Percentiles rank a stretch among this genome's conserved stretches.
These are phyloP conservation scores for Salarias fasciatus DNA, from an alignment of 2,797 vertebrate genomes.

Conservation along the genomic window DNA sequence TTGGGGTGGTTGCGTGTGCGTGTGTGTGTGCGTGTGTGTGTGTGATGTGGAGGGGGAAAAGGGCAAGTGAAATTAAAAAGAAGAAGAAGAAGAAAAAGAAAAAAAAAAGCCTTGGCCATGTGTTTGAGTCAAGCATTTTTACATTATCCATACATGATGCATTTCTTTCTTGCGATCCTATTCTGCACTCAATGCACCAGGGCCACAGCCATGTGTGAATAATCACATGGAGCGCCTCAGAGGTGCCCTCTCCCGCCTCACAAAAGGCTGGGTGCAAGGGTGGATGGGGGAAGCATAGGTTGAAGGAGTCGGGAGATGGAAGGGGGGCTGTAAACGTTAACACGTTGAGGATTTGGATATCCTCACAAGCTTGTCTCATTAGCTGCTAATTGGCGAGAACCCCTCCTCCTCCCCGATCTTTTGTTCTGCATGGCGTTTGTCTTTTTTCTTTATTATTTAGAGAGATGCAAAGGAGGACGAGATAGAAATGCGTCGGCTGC, in stretches of 20 bases:
- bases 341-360: slow-evolving; percentile 86
- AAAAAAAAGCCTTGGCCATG: slow-evolving; percentile 64
- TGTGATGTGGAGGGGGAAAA: slow-evolving; percentile 15
- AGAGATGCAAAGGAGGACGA: slow-evolving; percentile 12
- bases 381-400: slow-evolving; percentile 88
- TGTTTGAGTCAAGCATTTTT: slow-evolving; percentile 74
- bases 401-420: slow-evolving; percentile 77
- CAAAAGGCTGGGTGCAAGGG: slow-evolving; percentile 75
- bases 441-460: slow-evolving; percentile 72
- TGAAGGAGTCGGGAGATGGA: slow-evolving; percentile 58
- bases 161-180: slow-evolving; percentile 74
- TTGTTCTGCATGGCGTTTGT: slow-evolving; percentile 82
- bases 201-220: slow-evolving; percentile 81
- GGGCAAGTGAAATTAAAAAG: slow-evolving; percentile 33
- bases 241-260: slow-evolving; percentile 75
- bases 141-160: slow-evolving; percentile 80
- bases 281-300: slow-evolving; percentile 71
- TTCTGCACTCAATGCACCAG: slow-evolving; percentile 71
- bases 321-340: slow-evolving; percentile 78
- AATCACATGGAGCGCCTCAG: slow-evolving; percentile 81
- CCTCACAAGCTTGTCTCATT: slow-evolving; percentile 88
- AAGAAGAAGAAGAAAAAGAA: slow-evolving; percentile 20
- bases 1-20: not conserved
- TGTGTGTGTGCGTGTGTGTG: not conserved
- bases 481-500: slow-evolving; percentile 36